Percentiles rank a stretch among this genome's conserved stretches.
phyloP scores from a whole-genome alignment of 2,888 invertebrate species.

The Conops quadrifasciatus region DNA sequence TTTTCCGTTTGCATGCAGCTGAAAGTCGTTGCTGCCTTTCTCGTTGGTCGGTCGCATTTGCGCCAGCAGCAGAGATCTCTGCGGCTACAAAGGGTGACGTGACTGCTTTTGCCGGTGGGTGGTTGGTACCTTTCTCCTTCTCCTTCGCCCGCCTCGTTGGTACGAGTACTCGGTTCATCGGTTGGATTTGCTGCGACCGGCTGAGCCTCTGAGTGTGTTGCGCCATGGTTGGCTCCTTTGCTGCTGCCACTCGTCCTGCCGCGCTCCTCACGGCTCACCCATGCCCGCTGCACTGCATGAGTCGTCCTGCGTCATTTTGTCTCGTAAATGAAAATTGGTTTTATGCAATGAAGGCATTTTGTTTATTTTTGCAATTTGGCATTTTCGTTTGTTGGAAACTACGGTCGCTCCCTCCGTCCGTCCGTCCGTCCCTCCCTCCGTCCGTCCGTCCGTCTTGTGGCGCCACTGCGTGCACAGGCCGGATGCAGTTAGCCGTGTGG shows the following conservation, averaged over 20 bases:
- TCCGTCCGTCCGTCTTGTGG: neutral
- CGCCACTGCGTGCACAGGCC: neutral
- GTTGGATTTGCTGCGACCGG: neutral
- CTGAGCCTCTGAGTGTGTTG: neutral
- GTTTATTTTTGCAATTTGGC: conserved; percentile 56
- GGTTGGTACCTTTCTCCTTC: no score
- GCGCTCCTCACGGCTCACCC: neutral
- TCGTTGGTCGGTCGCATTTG: neutral
- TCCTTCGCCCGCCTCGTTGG: no score
- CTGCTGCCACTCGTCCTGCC: neutral
- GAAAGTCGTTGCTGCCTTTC: conserved; percentile 23
- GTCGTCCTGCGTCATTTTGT: conserved; percentile 33
- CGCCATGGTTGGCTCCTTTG: neutral
- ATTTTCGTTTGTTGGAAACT: conserved; percentile 27
- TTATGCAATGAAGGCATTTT: conserved; percentile 56
- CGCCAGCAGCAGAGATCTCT: neutral
- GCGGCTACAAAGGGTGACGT: no score
- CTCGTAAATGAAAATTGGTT: conserved; percentile 58
- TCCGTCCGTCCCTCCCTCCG: neutral
- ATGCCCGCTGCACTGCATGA: conserved; percentile 6
- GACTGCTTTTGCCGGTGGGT: no score
- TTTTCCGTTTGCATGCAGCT: conserved; percentile 5
- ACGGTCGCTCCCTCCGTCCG: neutral
- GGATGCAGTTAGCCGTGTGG: conserved; percentile 31
- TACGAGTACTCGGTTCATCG: neutral